Percentiles rank a stretch among this genome's conserved stretches.
phyloP scores from a whole-genome alignment of 2,113 vertebrate genomes.

The Oncorhynchus mykiss region DNA sequence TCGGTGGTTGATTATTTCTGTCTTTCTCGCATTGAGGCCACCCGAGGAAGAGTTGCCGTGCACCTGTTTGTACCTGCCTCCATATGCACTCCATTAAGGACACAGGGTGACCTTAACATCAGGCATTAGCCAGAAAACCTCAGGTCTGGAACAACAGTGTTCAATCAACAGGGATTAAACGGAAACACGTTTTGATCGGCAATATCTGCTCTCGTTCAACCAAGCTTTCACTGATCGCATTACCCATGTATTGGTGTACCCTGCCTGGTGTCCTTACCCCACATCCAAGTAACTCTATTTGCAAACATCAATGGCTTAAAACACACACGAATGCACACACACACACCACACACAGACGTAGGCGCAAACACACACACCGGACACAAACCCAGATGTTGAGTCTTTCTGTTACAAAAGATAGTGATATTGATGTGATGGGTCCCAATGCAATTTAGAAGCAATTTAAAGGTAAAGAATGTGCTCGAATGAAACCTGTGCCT shows the following conservation, averaged over 20 bases:
- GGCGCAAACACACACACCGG: slow-evolving; percentile 36
- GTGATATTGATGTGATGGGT: slow-evolving; percentile 64
- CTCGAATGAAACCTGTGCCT: slow-evolving; percentile 82
- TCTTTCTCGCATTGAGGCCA: no score
- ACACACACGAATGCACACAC: slow-evolving; percentile 1
- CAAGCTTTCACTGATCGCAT: slow-evolving; percentile 20
- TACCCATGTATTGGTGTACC: slow-evolving; percentile 41
- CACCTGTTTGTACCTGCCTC: not conserved
- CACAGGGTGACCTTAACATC: slow-evolving; percentile 46
- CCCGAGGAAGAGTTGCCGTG: no score
- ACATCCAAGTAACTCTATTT: slow-evolving; percentile 30
- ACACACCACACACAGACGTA: slow-evolving; percentile 21
- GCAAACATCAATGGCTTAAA: slow-evolving; percentile 27
- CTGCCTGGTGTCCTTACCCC: slow-evolving; percentile 23
- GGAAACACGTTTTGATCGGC: slow-evolving; percentile 52
- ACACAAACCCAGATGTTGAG: slow-evolving; percentile 57
- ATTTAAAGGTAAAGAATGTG: slow-evolving; percentile 92
- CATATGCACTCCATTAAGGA: not conserved
- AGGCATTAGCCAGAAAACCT: slow-evolving; percentile 42
- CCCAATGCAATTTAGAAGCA: slow-evolving; percentile 70
- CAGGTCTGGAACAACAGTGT: slow-evolving; percentile 35
- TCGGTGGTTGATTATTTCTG: no score
- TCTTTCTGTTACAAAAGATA: slow-evolving; percentile 64
- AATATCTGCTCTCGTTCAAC: slow-evolving; percentile 48
- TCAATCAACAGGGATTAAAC: slow-evolving; percentile 61